Percentiles rank a stretch among this genome's conserved stretches.
Evolutionary conservation across 2,113 vertebrate genomes (phyloP).

Genomic region (Melanotaenia duboulayi): DNA sequence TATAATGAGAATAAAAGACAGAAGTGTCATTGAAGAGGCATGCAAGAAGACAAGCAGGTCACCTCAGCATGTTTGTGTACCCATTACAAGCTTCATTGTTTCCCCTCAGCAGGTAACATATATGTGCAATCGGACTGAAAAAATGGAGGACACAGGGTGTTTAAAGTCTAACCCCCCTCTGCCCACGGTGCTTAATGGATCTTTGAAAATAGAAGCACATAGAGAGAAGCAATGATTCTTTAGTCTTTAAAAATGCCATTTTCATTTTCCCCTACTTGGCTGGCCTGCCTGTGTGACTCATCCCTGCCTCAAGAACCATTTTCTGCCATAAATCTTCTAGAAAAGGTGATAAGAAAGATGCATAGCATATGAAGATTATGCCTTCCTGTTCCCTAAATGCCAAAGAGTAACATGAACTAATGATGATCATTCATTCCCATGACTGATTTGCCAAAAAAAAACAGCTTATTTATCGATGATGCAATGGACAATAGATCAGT

Average conservation of each 20-base stretch:
- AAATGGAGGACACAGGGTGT: slow-evolving; percentile 30
- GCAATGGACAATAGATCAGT: background rate
- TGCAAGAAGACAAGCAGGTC: slow-evolving; percentile 33
- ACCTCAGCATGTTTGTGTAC: slow-evolving; percentile 28
- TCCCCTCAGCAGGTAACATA: slow-evolving; percentile 38
- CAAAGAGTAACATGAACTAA: slow-evolving; percentile 47
- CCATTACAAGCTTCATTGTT: slow-evolving; percentile 48
- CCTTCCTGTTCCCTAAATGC: slow-evolving; percentile 49
- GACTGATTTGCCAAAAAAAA: slow-evolving; percentile 22
- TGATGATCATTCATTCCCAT: slow-evolving; percentile 32
- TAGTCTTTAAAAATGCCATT: slow-evolving; percentile 53
- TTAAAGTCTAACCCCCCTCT: slow-evolving; percentile 33
- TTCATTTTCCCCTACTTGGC: slow-evolving; percentile 46
- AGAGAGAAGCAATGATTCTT: slow-evolving; percentile 24
- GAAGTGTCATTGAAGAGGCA: slow-evolving; percentile 22
- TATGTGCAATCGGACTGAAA: slow-evolving; percentile 38
- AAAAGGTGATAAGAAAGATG: slow-evolving; percentile 62
- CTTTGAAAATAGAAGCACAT: slow-evolving; percentile 59
- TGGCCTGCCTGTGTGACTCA: slow-evolving; percentile 49
- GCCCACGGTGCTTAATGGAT: slow-evolving; percentile 16
- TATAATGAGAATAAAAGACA: slow-evolving; percentile 32
- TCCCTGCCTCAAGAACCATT: slow-evolving; percentile 38
- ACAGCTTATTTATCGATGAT: slow-evolving; percentile 23
- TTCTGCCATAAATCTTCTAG: slow-evolving; percentile 52
- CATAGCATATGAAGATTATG: slow-evolving; percentile 25